phyloP scores from a whole-genome alignment of 1,140 invertebrate genomes.

The Dinoponera quadriceps region DNA sequence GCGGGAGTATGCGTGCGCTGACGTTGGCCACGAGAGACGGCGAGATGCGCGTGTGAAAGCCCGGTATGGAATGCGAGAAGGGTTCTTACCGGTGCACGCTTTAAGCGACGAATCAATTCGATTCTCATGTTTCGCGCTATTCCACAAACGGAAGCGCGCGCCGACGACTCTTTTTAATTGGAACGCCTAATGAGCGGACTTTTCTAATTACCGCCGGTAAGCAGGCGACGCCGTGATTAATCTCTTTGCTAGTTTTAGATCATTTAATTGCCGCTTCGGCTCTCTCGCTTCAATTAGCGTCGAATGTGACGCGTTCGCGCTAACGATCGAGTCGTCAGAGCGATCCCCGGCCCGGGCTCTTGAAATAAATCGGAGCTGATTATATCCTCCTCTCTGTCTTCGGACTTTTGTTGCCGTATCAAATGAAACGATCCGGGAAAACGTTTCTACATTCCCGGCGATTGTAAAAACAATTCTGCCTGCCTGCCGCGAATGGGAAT shows the following conservation, averaged over 20 bases:
- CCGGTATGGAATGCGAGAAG: conserved; percentile 51
- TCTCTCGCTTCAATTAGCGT: conserved; percentile 59
- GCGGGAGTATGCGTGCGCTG: conserved; percentile 10
- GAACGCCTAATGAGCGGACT: conserved; percentile 59
- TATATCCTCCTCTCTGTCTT: conserved; percentile 60
- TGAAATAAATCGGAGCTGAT: conserved; percentile 61
- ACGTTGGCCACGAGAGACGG: conserved; percentile 29
- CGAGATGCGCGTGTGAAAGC: conserved; percentile 61
- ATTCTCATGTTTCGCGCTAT: conserved; percentile 59
- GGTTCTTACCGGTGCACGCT: conserved; percentile 47
- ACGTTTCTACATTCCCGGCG: conserved; percentile 3
- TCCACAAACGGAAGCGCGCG: conserved; percentile 61
- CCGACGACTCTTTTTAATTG: conserved; percentile 61
- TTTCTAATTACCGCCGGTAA: conserved; percentile 61
- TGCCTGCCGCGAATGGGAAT: neutral
- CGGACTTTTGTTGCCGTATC: conserved; percentile 54
- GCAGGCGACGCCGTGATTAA: conserved; percentile 61
- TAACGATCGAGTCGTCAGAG: conserved; percentile 56
- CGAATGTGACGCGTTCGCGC: conserved; percentile 56
- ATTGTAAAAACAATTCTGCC: neutral
- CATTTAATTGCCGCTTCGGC: conserved; percentile 60
- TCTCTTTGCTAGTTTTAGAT: conserved; percentile 63
- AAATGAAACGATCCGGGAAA: conserved; percentile 38
- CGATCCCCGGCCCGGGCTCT: conserved; percentile 34
- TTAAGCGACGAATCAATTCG: conserved; percentile 70